A percentile compares a stretch with the other conserved stretches of the same genome.
Conservation (phyloP, 2,797 vertebrate genomes). For the Poecile montanus region DNA sequence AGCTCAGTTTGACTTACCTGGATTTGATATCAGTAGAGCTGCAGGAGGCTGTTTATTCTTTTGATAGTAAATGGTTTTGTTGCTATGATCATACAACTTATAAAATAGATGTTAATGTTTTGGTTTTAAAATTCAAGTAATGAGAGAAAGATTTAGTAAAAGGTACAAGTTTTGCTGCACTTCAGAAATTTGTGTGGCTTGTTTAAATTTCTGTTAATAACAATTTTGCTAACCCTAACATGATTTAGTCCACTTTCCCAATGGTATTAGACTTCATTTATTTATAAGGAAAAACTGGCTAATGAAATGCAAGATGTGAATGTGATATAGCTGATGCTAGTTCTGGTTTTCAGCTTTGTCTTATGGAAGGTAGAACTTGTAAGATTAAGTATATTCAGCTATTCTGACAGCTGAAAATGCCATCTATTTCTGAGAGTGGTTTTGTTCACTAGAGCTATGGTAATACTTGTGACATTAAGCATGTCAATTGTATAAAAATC, state of each 20-base stretch:
- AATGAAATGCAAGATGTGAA: background rate
- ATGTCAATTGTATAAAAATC: background rate
- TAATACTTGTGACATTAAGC: conserved; percentile 1
- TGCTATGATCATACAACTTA: background rate
- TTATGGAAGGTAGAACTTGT: background rate
- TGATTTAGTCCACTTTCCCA: background rate
- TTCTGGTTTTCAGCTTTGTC: background rate
- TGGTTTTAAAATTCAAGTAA: background rate
- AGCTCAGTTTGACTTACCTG: background rate
- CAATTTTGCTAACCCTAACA: background rate
- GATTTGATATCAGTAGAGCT: background rate
- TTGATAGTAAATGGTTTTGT: background rate
- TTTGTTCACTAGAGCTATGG: background rate
- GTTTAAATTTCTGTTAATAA: background rate
- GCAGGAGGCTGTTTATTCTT: background rate
- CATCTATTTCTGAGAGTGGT: background rate
- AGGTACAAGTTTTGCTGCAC: background rate
- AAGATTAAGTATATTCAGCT: background rate
- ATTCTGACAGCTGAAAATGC: conserved; percentile 6
- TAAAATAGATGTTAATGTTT: background rate
- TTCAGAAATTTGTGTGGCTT: accelerated
- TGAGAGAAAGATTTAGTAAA: background rate
- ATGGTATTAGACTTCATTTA: background rate
- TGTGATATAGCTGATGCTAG: background rate
- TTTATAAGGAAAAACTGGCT: background rate